phyloP scores from a whole-genome alignment of 35 echinoderm and acorn worm species.

The Ophioderma brevispina region DNA sequence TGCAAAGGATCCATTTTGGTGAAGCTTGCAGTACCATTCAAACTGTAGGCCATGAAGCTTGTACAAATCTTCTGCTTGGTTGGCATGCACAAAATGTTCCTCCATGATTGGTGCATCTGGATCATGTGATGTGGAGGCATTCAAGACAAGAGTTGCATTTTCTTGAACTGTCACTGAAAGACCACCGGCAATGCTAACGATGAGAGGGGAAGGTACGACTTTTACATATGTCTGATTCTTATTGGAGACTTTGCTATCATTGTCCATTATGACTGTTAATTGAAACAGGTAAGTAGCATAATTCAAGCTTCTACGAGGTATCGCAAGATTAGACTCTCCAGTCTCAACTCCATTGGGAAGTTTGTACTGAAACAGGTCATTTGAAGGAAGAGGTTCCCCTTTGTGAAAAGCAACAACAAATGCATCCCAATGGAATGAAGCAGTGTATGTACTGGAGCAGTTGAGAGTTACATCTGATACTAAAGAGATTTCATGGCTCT shows the following conservation, averaged over 20 bases:
- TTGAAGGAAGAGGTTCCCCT: constrained; percentile 42
- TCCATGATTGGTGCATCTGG: constrained; percentile 35
- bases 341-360: constrained; percentile 23
- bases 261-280: constrained; percentile 60
- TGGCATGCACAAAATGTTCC: not conserved
- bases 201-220: constrained; percentile 61
- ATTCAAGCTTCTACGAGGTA: constrained; percentile 29
- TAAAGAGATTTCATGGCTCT: constrained; percentile 42
- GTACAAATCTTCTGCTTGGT: not conserved
- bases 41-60: constrained; percentile 11
- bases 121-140: constrained; percentile 73
- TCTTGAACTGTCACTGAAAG: constrained; percentile 35
- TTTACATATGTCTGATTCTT: constrained; percentile 63
- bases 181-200: constrained; percentile 47
- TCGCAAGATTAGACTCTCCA: constrained; percentile 22
- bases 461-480: constrained; percentile 27
- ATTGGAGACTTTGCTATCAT: constrained; percentile 53
- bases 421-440: constrained; percentile 35
- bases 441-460: constrained; percentile 26
- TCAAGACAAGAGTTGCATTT: constrained; percentile 41
- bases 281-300: constrained; percentile 59
- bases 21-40: constrained; percentile 65
- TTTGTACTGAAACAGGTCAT: constrained; percentile 16
- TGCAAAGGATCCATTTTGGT: constrained; percentile 26
- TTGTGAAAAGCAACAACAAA: constrained; percentile 35